Percentiles rank a stretch among this genome's conserved stretches.
phyloP scores from a whole-genome alignment of 2,797 vertebrate genomes.

The Eleutherodactylus coqui region DNA sequence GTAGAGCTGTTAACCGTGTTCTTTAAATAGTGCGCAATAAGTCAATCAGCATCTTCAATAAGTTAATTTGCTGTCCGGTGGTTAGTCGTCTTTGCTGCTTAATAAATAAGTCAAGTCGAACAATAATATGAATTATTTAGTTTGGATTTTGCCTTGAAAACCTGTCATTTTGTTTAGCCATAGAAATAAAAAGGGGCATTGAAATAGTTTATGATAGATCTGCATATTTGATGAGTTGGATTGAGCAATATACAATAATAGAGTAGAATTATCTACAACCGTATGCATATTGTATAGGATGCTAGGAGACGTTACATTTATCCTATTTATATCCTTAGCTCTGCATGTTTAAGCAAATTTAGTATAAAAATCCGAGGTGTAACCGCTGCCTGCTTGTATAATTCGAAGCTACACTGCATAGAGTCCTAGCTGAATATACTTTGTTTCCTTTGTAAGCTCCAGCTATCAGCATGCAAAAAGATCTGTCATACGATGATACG shows the following conservation, averaged over 20 bases:
- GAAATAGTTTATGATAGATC: not conserved
- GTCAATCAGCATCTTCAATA: conserved; percentile 64
- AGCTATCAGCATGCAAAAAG: conserved; percentile 3
- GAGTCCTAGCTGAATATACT: not conserved
- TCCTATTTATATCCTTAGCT: not conserved
- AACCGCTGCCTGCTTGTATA: not conserved
- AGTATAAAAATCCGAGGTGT: not conserved
- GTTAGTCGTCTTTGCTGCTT: not conserved
- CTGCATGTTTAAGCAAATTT: not conserved
- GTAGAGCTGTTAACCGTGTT: conserved; percentile 66
- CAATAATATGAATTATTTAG: not conserved
- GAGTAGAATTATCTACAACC: not conserved
- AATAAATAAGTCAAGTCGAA: not conserved
- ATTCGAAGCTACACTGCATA: not conserved
- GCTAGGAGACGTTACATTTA: not conserved
- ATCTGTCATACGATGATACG: conserved; percentile 29
- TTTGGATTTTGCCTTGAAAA: not conserved
- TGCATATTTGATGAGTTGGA: not conserved
- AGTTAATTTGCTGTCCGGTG: conserved; percentile 74
- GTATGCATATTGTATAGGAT: not conserved
- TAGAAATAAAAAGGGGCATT: not conserved
- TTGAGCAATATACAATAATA: not conserved
- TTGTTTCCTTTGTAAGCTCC: conserved; percentile 1
- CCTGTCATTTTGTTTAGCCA: not conserved
- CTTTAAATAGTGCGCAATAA: conserved; percentile 67